A percentile compares a stretch with the other conserved stretches of the same genome.
phyloP scores from a whole-genome alignment of 2,113 vertebrate genomes.

The Periophthalmus modestus region DNA sequence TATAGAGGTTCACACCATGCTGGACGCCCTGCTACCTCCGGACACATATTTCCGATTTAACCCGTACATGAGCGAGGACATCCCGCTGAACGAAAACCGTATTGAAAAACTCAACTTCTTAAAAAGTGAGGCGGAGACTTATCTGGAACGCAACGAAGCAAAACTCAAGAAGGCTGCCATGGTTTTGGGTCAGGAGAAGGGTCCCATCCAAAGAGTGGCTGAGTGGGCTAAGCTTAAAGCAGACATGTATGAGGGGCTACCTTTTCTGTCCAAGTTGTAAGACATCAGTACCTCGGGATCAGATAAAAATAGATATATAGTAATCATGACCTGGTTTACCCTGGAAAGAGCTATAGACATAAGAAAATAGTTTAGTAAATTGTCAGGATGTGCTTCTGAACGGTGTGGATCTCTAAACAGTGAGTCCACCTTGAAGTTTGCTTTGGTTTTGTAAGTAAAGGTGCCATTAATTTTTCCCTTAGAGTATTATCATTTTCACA shows the following conservation, averaged over 20 bases:
- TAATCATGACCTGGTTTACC: not conserved
- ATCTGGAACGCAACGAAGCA: constrained; percentile 89
- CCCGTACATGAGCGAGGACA: constrained; percentile 91
- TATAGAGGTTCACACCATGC: constrained; percentile 93
- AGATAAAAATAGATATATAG: not conserved
- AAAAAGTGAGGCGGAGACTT: constrained; percentile 84
- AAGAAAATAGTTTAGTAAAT: not conserved
- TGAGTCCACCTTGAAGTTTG: not conserved
- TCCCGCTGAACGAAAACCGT: constrained; percentile 90
- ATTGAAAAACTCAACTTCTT: constrained; percentile 88
- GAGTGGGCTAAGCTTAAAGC: constrained; percentile 90
- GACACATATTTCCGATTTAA: constrained; percentile 97
- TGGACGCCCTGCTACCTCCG: constrained; percentile 89
- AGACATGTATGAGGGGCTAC: constrained; percentile 90
- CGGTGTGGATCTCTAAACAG: not conserved
- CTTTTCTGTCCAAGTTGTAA: constrained; percentile 87
- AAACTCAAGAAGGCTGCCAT: constrained; percentile 89
- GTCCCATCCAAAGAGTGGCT: constrained; percentile 83
- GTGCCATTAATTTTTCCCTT: no score
- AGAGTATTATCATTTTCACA: no score
- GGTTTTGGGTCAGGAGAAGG: constrained; percentile 86
- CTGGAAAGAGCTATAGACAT: not conserved
- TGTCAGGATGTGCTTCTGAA: not conserved
- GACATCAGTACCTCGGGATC: not conserved
- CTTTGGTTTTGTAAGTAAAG: not conserved